phyloP scores from a whole-genome alignment of 2,888 invertebrate genomes.

The Lasiommata megera region DNA sequence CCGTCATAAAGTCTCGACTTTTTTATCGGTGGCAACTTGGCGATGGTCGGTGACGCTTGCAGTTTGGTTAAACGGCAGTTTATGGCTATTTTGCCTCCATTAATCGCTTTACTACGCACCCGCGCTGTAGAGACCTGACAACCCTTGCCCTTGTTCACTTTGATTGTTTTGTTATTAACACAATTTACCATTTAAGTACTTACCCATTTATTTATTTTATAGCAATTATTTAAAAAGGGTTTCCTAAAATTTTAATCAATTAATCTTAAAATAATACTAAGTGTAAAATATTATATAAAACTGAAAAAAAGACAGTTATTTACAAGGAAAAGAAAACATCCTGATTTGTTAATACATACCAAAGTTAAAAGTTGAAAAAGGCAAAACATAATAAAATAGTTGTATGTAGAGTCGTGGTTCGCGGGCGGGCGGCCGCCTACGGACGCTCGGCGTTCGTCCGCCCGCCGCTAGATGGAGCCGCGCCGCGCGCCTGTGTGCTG shows the following conservation, averaged over 20 bases:
- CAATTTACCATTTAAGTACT: background rate
- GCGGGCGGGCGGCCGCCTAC: constrained; percentile 52
- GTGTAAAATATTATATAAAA: too few relatives aligned
- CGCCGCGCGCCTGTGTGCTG: constrained; percentile 69
- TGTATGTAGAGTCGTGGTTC: constrained; percentile 37
- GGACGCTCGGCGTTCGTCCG: constrained; percentile 46
- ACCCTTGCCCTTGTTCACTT: constrained; percentile 44
- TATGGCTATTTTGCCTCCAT: constrained; percentile 80
- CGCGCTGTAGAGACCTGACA: constrained; percentile 61
- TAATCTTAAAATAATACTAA: too few relatives aligned
- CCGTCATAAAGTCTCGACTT: constrained; percentile 81
- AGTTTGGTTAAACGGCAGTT: constrained; percentile 81
- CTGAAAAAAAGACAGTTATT: too few relatives aligned
- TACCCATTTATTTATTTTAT: too few relatives aligned
- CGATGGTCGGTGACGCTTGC: constrained; percentile 76
- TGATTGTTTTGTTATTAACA: background rate
- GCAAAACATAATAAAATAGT: background rate
- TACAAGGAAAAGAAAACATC: too few relatives aligned
- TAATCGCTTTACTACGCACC: constrained; percentile 80
- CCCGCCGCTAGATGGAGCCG: constrained; percentile 67
- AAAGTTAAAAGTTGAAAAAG: too few relatives aligned
- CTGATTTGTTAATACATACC: too few relatives aligned
- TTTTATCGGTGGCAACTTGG: constrained; percentile 77
- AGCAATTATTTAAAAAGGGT: too few relatives aligned
- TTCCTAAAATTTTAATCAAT: too few relatives aligned